Conservation (phyloP, 2,113 vertebrate species). For the Entomyzon cyanotis region DNA sequence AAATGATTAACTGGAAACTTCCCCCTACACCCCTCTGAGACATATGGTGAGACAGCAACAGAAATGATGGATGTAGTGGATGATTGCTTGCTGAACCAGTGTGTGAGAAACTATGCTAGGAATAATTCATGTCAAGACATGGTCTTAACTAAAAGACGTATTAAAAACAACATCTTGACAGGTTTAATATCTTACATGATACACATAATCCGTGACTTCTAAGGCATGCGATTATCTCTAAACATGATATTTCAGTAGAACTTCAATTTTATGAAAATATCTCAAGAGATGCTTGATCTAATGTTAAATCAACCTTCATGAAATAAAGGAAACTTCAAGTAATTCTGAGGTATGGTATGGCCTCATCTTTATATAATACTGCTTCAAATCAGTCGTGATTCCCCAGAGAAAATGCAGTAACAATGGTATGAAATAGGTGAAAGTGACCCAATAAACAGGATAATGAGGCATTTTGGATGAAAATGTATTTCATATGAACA, state of each 20-base stretch:
- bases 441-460: neutral
- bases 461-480: neutral
- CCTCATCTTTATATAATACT: neutral
- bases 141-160: conserved; percentile 45
- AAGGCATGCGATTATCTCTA: conserved; percentile 39
- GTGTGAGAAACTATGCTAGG: conserved; percentile 40
- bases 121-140: conserved; percentile 42
- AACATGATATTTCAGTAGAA: conserved; percentile 37
- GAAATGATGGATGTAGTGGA: conserved; percentile 52
- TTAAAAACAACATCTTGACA: conserved; percentile 47
- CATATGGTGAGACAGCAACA: conserved; percentile 38
- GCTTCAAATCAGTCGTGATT: neutral
- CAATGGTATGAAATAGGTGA: neutral
- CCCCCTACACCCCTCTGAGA: neutral
- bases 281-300: conserved; percentile 23
- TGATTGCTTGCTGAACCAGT: conserved; percentile 51
- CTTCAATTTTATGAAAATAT: conserved; percentile 19
- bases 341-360: neutral
- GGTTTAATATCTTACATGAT: conserved; percentile 46
- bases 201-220: conserved; percentile 27
- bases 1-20: conserved; percentile 24
- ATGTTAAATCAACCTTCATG: conserved; percentile 42
- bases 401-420: neutral
- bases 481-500: neutral
- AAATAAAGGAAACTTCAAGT: conserved; percentile 10